Evolutionary conservation across 2,888 invertebrate genomes (phyloP).

Genomic region (Drosophila engyochracea): DNA sequence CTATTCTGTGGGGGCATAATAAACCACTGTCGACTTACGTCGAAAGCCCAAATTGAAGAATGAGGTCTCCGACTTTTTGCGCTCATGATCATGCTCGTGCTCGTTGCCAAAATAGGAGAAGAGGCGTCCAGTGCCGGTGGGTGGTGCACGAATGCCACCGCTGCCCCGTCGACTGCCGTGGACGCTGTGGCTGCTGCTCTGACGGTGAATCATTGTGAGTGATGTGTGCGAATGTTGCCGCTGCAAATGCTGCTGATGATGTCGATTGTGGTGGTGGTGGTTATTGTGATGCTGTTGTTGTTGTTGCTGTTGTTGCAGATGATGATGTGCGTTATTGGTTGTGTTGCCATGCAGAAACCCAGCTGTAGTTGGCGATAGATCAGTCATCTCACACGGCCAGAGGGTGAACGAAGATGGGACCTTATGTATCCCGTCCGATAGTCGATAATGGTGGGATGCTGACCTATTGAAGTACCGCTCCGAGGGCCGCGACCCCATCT

Average conservation of each 20-base stretch:
- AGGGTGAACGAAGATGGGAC: constrained; percentile 96
- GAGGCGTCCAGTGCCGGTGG: constrained; percentile 79
- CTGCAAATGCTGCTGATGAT: constrained; percentile 67
- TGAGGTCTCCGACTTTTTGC: constrained; percentile 85
- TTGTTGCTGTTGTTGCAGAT: constrained; percentile 64
- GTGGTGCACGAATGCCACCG: constrained; percentile 70
- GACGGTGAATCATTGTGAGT: constrained; percentile 72
- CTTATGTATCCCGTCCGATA: constrained; percentile 90
- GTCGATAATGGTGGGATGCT: constrained; percentile 85
- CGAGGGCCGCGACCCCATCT: constrained; percentile 93
- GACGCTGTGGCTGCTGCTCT: constrained; percentile 76
- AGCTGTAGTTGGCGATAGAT: constrained; percentile 84
- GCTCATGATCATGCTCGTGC: constrained; percentile 83
- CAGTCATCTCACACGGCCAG: constrained; percentile 96
- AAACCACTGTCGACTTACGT: constrained; percentile 84
- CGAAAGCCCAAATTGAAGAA: constrained; percentile 85
- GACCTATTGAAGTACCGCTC: constrained; percentile 85
- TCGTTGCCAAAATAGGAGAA: constrained; percentile 85
- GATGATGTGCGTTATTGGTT: constrained; percentile 70
- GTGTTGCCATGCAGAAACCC: constrained; percentile 80
- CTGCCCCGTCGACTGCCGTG: constrained; percentile 66
- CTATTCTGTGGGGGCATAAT: constrained; percentile 84
- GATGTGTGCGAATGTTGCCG: constrained; percentile 79
- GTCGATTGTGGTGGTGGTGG: constrained; percentile 61
- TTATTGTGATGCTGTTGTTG: constrained; percentile 63